phyloP scores from a whole-genome alignment of 2,113 vertebrate genomes.

The Chrysemys picta region DNA sequence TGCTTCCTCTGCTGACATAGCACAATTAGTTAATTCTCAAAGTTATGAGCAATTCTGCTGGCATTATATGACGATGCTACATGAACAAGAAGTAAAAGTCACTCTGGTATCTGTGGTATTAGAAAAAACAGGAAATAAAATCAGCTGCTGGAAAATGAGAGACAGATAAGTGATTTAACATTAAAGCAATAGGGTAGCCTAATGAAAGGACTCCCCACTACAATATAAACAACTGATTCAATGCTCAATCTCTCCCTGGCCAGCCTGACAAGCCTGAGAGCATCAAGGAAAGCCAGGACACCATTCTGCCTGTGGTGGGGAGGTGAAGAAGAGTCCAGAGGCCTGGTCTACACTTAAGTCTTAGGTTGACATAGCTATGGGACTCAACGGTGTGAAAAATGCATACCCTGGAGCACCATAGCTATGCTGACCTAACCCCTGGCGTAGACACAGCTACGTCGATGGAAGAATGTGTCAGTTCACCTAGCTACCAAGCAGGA shows the following conservation, averaged over 20 bases:
- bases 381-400: no score
- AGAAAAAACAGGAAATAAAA: neutral
- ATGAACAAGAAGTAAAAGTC: neutral
- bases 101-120: neutral
- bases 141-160: neutral
- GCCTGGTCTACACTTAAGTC: neutral
- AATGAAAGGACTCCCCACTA: neutral
- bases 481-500: neutral
- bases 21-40: neutral
- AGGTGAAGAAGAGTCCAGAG: neutral
- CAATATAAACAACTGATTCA: neutral
- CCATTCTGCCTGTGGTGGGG: slow-evolving; percentile 37
- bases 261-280: slow-evolving; percentile 17
- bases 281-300: slow-evolving; percentile 39
- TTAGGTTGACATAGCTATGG: neutral
- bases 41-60: neutral
- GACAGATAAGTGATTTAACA: neutral
- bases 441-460: neutral
- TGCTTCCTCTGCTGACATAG: neutral
- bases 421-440: neutral
- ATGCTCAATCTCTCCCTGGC: slow-evolving; percentile 11
- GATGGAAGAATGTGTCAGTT: neutral
- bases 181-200: neutral
- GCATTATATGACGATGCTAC: neutral
- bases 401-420: neutral